Conservation (phyloP, 2,113 vertebrate genomes). For the Meles meles region DNA sequence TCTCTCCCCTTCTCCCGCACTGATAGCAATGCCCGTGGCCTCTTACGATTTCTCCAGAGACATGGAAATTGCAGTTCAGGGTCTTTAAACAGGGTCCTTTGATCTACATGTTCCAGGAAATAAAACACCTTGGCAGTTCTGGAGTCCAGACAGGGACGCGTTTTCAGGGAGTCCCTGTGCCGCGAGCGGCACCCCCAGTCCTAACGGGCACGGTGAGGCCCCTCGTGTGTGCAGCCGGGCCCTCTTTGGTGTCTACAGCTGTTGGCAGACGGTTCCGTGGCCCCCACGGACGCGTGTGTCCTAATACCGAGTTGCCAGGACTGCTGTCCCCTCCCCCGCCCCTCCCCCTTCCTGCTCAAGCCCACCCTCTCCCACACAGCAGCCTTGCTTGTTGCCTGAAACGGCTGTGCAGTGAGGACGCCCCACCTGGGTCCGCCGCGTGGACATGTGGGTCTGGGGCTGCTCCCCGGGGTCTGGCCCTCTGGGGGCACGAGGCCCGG, state of each 20-base stretch:
- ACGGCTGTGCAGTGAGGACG: rapidly evolving
- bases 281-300: rapidly evolving
- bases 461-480: neutral
- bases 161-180: conserved; percentile 44
- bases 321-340: rapidly evolving
- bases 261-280: rapidly evolving
- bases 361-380: rapidly evolving
- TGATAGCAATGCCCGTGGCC: conserved; percentile 74
- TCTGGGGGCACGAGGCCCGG: rapidly evolving
- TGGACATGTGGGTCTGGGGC: rapidly evolving
- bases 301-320: rapidly evolving
- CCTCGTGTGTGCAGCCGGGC: rapidly evolving
- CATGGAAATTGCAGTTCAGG: conserved; percentile 80
- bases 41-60: conserved; percentile 69
- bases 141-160: conserved; percentile 76
- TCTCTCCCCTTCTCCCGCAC: conserved; percentile 56
- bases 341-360: neutral
- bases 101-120: conserved; percentile 84
- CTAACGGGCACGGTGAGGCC: rapidly evolving
- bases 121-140: conserved; percentile 84
- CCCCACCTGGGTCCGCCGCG: rapidly evolving
- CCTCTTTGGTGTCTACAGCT: rapidly evolving
- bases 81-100: conserved; percentile 79
- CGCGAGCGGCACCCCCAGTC: neutral
- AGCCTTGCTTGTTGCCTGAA: neutral